Conservation (phyloP, 2,888 invertebrate species). For the Allacma fusca region DNA sequence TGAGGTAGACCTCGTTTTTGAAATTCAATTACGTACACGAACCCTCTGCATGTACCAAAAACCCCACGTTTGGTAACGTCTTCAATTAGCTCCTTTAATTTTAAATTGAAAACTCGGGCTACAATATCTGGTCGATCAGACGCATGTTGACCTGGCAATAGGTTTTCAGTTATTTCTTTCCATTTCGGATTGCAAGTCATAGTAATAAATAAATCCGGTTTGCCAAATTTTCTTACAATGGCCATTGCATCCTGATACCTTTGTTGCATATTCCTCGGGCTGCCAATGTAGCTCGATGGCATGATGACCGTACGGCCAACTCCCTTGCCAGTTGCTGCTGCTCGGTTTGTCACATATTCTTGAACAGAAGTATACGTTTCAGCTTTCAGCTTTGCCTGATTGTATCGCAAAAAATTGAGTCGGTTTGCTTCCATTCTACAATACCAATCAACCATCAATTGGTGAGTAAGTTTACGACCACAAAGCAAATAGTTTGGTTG, state of each 20-base stretch:
- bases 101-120: slow-evolving; percentile 63
- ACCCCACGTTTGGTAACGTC: slow-evolving; percentile 3
- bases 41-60: slow-evolving; percentile 33
- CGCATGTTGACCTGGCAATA: slow-evolving; percentile 60
- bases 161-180: slow-evolving; percentile 58
- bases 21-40: slow-evolving; percentile 57
- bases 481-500: slow-evolving; percentile 58
- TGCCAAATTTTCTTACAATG: slow-evolving; percentile 30
- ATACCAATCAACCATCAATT: slow-evolving; percentile 61
- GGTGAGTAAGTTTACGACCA: slow-evolving; percentile 59
- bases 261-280: slow-evolving; percentile 58
- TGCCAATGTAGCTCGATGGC: slow-evolving; percentile 60
- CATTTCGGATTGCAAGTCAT: slow-evolving; percentile 44
- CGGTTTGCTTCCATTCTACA: slow-evolving; percentile 59
- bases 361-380: slow-evolving; percentile 60
- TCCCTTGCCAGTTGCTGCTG: not conserved
- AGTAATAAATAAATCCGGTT: slow-evolving; percentile 43
- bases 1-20: slow-evolving; percentile 57
- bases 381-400: slow-evolving; percentile 60
- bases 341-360: slow-evolving; percentile 47
- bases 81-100: slow-evolving; percentile 58
- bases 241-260: slow-evolving; percentile 41
- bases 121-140: slow-evolving; percentile 64
- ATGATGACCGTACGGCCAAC: slow-evolving; percentile 51
- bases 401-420: slow-evolving; percentile 52